Base-by-base conservation (phyloP, 1,140 invertebrate genomes). In the Penaeus chinensis region DNA sequence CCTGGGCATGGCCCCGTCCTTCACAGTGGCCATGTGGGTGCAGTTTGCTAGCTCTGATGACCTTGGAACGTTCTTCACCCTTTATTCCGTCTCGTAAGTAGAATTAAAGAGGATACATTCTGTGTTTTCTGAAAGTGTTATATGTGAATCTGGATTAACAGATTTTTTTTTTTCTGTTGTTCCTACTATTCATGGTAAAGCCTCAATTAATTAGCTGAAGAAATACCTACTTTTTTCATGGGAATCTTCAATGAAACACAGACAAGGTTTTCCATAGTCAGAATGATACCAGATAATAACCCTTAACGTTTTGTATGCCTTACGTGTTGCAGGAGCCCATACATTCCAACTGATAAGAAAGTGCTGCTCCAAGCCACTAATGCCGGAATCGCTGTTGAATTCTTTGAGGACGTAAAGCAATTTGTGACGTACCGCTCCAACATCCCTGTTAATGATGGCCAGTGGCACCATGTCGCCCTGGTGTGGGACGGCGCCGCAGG, bases 401-500 rank as follows among this genome's bases (percentile, higher is more conserved):
- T 99, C 3, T 98, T 98, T 93, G 94, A 95, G 54, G 96, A 97
- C 90, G 92, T 96, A 2, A 96, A 97, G 92, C 96, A 97, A 91
- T 99, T 97, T 92, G 94, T 95, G 81, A 96, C 98, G 91, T 98
- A 96, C 90, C 84, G 90, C 37, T 63, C 88, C 61, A 92, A 92
- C 87, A 97, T 98, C 5, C 97, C 97, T 0, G 95, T 99, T 32
- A 99, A 98, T 91, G 98, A 99, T 91, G 97, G 97, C 18, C 96
- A 98, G 91, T 99, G 98, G 98, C 98, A 99, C 94, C 97, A 99
- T 91, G 94, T 99, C 24, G 97, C 97, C 24, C 93, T 99, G 37
- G 96, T 98, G 22, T 99, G 98, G 98, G 95, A 97, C 90, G 96
- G 96, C n/a, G 94, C 94, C 63, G 95, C 95, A 76, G 95, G 96